Base-by-base conservation (phyloP, 2,797 vertebrate genomes). In the Ctenopoma kingsleyae region DNA sequence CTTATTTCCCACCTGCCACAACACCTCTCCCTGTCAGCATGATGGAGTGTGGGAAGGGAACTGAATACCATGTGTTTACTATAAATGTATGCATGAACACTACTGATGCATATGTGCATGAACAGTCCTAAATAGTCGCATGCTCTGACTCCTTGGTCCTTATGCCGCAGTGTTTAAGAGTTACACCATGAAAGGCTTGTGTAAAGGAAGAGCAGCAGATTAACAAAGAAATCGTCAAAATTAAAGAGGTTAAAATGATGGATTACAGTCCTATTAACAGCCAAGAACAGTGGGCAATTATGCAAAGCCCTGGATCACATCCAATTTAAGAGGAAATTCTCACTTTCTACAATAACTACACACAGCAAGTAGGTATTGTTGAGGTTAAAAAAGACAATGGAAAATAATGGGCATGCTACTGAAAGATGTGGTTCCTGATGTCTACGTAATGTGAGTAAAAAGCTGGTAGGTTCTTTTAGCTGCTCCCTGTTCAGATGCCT, bases 1-100 rank as follows among this genome's bases (percentile, higher is more conserved):
- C 74, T 84, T 76, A 89, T 87, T 82, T 63, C 27, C 55, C 56
- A 88, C 72, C 83, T 87, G 78, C 81, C 69, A 57, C 44, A 50
- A 74, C 54, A 56, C 65, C 55, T 60, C 75, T 58, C 36, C 40
- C 50, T 23, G 49, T 47, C 66, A 46, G 54, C 53, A 44, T 38
- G 32, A 58, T 15, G 15, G 17, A 69, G 48, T 55, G 40, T 19
- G 13, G 19, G 27, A 64, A 44, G 40, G 10, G 10, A 48, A 20
- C 7, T 44, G 8, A 44, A 46, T 40, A n/a, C 25, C 12, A n/a
- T 51, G 43, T 20, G 16, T 32, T 63, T 17, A 55, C 19, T 22
- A 12, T 20, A 10, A 41, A 64, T 12, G 30, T 32, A n/a, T 43
- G 60, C 35, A 51, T 23, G 30, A 52, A 23, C 36, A 23, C 10